Evolutionary conservation across 2,888 invertebrate species (phyloP), one percentile per base, ranked within the genome.

Genomic region (Sesia apiformis): DNA sequence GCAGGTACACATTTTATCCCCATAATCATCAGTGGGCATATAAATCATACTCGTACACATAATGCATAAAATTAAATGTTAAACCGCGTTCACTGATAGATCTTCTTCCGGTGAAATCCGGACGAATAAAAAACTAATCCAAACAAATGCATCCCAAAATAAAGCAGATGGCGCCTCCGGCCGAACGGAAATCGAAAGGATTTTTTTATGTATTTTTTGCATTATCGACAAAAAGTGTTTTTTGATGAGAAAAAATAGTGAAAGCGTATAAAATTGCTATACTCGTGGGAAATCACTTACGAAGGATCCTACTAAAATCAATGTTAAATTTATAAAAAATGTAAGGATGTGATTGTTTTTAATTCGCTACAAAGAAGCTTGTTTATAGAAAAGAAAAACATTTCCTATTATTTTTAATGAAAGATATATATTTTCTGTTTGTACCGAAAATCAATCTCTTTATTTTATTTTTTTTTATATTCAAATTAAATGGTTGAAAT

Each of bases 111-210:
- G 86, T 84, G 81, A 81, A 84, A 86, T 83, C 84, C 65, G 65
- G 64, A 63, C 65, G 64, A 59, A 62, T 63, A 67, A 81, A 84
- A 84, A 81, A 72, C 62, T 64, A 67, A 77, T 81, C 70, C 76
- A 80, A 83, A 84, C 79, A 83, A 84, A 84, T 80, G 82, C 78
- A 77, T 76, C 78, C 79, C 76, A 76, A 80, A 78, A 82, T 74
- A 75, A 70, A 65, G 81, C 89, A 89, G 86, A 87, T 89, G 88
- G 88, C 85, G 86, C 86, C 84, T 74, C 63, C 57, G 57, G 55
- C 59, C 56, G 71, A 70, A 69, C 86, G 88, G 88, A 89, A 88
- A 89, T 86, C 87, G 88, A 88, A 89, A 88, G 88, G 80, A 70
- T 74, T 69, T 81, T 82, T 81, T 82, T 80, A 58, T 53, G 38